Conservation (phyloP, 2,888 invertebrate genomes). For the Hirtodrosophila duncani region DNA sequence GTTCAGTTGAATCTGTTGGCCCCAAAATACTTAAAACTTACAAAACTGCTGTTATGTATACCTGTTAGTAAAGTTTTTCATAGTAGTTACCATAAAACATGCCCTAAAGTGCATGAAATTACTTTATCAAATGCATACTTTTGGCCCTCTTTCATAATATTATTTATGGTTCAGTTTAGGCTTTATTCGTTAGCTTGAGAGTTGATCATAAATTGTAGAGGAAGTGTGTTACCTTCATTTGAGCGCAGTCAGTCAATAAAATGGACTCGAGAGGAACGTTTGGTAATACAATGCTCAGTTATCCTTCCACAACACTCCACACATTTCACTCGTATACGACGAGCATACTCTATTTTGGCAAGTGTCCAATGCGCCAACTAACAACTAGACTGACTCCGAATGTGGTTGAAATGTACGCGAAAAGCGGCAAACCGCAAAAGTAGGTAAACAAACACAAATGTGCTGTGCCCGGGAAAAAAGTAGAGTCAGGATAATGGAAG, state of each 20-base stretch:
- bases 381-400: conserved; percentile 61
- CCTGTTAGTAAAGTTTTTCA: too few species aligned
- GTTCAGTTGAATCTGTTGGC: too few species aligned
- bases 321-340: too few species aligned
- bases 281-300: conserved; percentile 28
- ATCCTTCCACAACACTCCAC: too few species aligned
- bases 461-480: conserved; percentile 45
- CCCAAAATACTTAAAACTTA: too few species aligned
- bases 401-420: conserved; percentile 69
- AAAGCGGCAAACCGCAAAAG: conserved; percentile 75
- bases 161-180: too few species aligned
- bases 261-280: conserved; percentile 43
- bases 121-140: too few species aligned
- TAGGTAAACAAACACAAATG: conserved; percentile 74
- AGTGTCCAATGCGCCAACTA: conserved; percentile 51
- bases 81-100: too few species aligned
- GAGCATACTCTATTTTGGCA: conserved; percentile 46
- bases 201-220: conserved; percentile 22
- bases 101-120: too few species aligned
- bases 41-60: too few species aligned
- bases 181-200: too few species aligned
- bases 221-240: conserved; percentile 46
- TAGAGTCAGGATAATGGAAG: neutral
- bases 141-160: too few species aligned
- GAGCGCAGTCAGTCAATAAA: conserved; percentile 28